Base-by-base conservation (phyloP, 2,888 invertebrate species). In the Tetragonula carbonaria region DNA sequence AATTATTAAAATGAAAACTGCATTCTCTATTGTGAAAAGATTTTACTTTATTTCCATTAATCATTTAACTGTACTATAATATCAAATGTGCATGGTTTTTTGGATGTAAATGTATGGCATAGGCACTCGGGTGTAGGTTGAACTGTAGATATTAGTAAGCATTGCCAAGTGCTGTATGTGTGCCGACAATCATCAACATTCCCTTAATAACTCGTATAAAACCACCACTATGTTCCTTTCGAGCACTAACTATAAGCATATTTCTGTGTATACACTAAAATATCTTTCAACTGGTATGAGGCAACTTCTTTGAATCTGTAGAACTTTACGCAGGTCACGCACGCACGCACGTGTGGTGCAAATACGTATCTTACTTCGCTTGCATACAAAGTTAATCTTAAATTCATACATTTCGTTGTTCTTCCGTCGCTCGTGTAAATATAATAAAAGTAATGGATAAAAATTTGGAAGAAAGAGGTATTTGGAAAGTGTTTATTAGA, bases 101-200 rank as follows among this genome's bases (percentile, higher is more conserved):
- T 93, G 91, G 89, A 93, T 92, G 92, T 92, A 91, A 89, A 85
- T 92, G 92, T 93, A 92, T 93, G 94, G 93, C 93, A 92, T 91
- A 93, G 92, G 93, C 92, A 92, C 93, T 93, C 93, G 92, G 94
- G 93, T 93, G 93, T 94, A 94, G 93, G 93, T 93, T 92, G 91
- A 91, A 88, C 90, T 91, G 92, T 93, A 93, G 92, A 91, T 88
- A 90, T 82, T 93, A 94, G 92, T 90, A 91, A 94, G 94, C 94
- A 94, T 94, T 95, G 94, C 94, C 94, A 94, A 94, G 94, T 94
- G 94, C 93, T 94, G 92, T 93, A 94, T 94, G 93, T 94, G 94
- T 94, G 94, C 94, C 94, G 94, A 94, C 94, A 94, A 94, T 95
- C 94, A 94, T 93, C 93, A 92, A 94, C 92, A 92, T 94, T 94